phyloP scores from a whole-genome alignment of 30 jellyfish, hydroid and myxozoan species.

The Haliclystus octoradiatus region DNA sequence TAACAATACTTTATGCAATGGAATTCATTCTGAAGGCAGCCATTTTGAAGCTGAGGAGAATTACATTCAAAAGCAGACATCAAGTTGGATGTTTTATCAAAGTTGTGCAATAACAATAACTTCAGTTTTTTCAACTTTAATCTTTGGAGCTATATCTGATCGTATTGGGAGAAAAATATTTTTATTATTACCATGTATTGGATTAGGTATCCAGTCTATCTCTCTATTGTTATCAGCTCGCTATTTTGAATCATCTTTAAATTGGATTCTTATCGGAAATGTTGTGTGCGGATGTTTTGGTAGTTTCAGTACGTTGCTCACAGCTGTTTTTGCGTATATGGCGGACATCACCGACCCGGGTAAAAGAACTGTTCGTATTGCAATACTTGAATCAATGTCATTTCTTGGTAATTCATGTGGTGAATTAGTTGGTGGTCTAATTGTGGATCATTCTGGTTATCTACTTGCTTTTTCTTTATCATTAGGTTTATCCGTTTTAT shows the following conservation, averaged over 20 bases:
- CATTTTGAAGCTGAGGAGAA: slow-evolving; percentile 12
- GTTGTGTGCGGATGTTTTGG: slow-evolving; percentile 67
- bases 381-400: slow-evolving; percentile 61
- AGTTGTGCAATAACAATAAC: slow-evolving; percentile 62
- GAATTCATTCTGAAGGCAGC: slow-evolving; percentile 10
- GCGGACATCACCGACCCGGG: slow-evolving; percentile 56
- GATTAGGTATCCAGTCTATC: slow-evolving; percentile 27
- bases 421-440: slow-evolving; percentile 58
- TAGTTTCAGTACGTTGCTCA: slow-evolving; percentile 50
- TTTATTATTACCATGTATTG: slow-evolving; percentile 64
- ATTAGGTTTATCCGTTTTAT: slow-evolving; percentile 20
- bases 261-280: slow-evolving; percentile 44
- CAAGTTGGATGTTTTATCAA: slow-evolving; percentile 63
- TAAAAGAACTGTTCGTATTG: slow-evolving; percentile 59
- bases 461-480: slow-evolving; percentile 31
- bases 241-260: slow-evolving; percentile 26
- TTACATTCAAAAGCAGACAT: slow-evolving; percentile 51
- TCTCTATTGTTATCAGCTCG: slow-evolving; percentile 35
- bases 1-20: slow-evolving; percentile 51
- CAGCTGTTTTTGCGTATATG: slow-evolving; percentile 67
- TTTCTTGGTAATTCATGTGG: slow-evolving; percentile 57
- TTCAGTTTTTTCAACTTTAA: slow-evolving; percentile 52
- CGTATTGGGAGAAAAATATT: slow-evolving; percentile 66
- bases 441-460: slow-evolving; percentile 57
- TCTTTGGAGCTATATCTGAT: slow-evolving; percentile 75